A percentile compares a stretch with the other conserved stretches of the same genome.
These are phyloP conservation scores for Gymnorhina tibicen DNA, from an alignment of 2,113 vertebrate species.

Conservation along the genomic window DNA sequence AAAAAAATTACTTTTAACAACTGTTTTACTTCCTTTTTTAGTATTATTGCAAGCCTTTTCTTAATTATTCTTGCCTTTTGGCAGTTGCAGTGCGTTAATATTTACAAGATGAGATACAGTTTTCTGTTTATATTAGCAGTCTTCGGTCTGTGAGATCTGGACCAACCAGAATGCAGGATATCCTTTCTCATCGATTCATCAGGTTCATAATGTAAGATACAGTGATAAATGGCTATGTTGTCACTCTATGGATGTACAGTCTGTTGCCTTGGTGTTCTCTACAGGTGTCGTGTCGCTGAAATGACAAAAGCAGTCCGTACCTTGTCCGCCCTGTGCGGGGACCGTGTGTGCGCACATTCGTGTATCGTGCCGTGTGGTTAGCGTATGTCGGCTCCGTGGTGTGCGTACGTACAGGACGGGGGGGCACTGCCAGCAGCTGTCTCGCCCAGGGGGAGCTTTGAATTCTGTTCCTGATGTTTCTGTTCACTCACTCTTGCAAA, in stretches of 20 bases:
- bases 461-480: slow-evolving; percentile 32
- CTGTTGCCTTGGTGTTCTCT: slow-evolving; percentile 67
- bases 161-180: slow-evolving; percentile 84
- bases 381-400: slow-evolving; percentile 39
- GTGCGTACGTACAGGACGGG: background rate
- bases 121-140: slow-evolving; percentile 85
- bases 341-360: slow-evolving; percentile 46
- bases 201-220: slow-evolving; percentile 83
- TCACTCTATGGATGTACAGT: slow-evolving; percentile 64
- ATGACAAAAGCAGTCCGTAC: background rate
- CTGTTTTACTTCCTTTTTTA: slow-evolving; percentile 38
- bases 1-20: slow-evolving; percentile 27
- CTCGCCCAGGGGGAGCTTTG: slow-evolving; percentile 37
- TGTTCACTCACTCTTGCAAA: slow-evolving; percentile 48
- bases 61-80: slow-evolving; percentile 60
- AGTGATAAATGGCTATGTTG: slow-evolving; percentile 64
- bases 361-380: slow-evolving; percentile 58
- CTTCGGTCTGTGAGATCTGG: slow-evolving; percentile 83
- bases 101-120: slow-evolving; percentile 80
- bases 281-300: slow-evolving; percentile 47
- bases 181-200: slow-evolving; percentile 82
- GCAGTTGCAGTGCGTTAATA: slow-evolving; percentile 66
- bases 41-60: slow-evolving; percentile 47
- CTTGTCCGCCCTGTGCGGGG: slow-evolving; percentile 17
- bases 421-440: slow-evolving; percentile 4